A percentile compares a stretch with the other conserved stretches of the same genome.
These are phyloP conservation scores for Oryzias melastigma DNA, from an alignment of 2,113 vertebrate species.

Conservation along the genomic window DNA sequence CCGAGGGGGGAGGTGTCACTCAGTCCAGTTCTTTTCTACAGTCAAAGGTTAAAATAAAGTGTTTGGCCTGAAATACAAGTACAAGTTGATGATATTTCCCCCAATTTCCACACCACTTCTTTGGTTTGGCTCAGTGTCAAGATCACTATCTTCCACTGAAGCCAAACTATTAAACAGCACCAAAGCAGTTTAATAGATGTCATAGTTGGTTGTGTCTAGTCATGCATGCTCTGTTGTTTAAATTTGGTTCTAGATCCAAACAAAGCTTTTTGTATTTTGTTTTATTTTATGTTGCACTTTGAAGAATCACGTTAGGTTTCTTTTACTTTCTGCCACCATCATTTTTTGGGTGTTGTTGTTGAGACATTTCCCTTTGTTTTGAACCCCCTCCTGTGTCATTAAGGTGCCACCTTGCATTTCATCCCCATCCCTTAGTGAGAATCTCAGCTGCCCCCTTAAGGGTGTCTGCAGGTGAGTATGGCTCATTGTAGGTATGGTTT, in stretches of 20 bases:
- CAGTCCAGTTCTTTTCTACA: too few species aligned
- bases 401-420: slow-evolving; percentile 76
- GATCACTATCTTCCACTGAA: too few species aligned
- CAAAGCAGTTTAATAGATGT: too few species aligned
- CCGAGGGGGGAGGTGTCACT: too few species aligned
- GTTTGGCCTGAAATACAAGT: too few species aligned
- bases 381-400: slow-evolving; percentile 70
- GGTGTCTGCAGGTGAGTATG: slow-evolving; percentile 71
- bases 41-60: too few species aligned
- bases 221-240: neutral
- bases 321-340: slow-evolving; percentile 59
- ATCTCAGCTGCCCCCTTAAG: slow-evolving; percentile 67
- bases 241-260: neutral
- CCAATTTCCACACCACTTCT: too few species aligned
- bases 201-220: too few species aligned
- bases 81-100: too few species aligned
- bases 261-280: neutral
- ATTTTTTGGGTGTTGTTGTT: slow-evolving; percentile 69
- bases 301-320: slow-evolving; percentile 30
- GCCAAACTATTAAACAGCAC: too few species aligned
- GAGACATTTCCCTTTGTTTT: slow-evolving; percentile 70
- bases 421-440: slow-evolving; percentile 75
- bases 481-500: slow-evolving; percentile 59
- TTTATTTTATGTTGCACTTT: slow-evolving; percentile 2
- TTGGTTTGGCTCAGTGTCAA: too few species aligned